Conservation (phyloP, 2,797 vertebrate species). For the Eremophila alpestris region DNA sequence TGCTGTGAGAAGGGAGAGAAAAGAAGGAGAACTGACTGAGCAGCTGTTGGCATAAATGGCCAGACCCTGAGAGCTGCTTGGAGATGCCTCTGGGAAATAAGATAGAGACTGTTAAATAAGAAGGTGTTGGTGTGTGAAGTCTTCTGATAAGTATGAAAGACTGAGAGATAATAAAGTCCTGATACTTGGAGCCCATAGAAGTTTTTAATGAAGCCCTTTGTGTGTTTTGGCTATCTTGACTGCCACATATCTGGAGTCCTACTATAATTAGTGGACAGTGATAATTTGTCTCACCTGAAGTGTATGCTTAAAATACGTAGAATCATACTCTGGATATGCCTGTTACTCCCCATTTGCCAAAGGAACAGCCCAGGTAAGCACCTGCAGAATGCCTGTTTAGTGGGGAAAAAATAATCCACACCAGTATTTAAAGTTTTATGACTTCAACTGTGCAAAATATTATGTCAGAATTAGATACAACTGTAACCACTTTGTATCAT, state of each 20-base stretch:
- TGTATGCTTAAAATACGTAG: background rate
- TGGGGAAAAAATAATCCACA: background rate
- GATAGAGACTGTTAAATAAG: too few species aligned
- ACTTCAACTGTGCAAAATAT: background rate
- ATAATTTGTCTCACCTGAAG: background rate
- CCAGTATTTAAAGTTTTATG: background rate
- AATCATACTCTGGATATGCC: background rate
- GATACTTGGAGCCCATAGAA: too few species aligned
- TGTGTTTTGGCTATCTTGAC: too few species aligned
- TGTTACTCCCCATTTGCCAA: background rate
- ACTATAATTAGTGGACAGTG: background rate
- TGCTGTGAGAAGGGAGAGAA: too few species aligned
- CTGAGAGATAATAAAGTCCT: too few species aligned
- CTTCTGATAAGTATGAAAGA: too few species aligned
- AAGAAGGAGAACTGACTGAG: too few species aligned
- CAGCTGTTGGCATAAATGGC: too few species aligned
- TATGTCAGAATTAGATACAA: background rate
- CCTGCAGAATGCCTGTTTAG: background rate
- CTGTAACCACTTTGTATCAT: background rate
- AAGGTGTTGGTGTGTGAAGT: too few species aligned
- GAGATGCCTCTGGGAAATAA: too few species aligned
- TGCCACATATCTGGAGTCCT: background rate
- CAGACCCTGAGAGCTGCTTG: too few species aligned
- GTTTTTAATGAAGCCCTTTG: too few species aligned
- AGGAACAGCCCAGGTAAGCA: background rate